Evolutionary conservation across 2,113 vertebrate genomes (phyloP), one percentile per base, ranked within the genome.

Genomic region (Azemiops feae): DNA sequence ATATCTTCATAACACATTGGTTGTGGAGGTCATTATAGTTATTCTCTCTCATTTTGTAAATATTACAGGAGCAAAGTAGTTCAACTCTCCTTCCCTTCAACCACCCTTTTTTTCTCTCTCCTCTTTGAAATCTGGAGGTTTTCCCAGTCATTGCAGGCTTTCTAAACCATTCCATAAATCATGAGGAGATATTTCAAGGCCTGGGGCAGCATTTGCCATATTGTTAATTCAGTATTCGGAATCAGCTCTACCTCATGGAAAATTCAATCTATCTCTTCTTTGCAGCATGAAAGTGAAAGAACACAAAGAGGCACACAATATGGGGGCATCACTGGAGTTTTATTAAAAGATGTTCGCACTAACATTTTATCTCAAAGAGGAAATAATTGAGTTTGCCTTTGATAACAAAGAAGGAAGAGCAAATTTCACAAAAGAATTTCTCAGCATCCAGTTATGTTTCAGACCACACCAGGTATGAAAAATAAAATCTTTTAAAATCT

Each of bases 121-220:
- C 34, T 89, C 5, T 92, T 89, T 55, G 87, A 88, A 92, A 92
- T 45, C 50, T 89, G 91, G 91, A 92, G 25, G 87, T 39, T n/a
- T 92, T 87, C 87, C 92, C 92, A 89, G 87, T 14, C 12, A 52
- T 81, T 81, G 87, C 50, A 92, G 92, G 50, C 34, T 27, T 34
- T 92, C 58, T 88, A 25, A 92, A 54, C 60, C 53, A 89, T 89
- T 81, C 92, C 50, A 92, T 92, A 92, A 92, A 92, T 93, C 88
- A 90, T 25, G 47, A 55, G 57, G 57, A 93, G 89, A 93, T 87
- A 23, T 39, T 87, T 93, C 74, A 93, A 69, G 85, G 85, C 60
- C 60, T 1, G 25, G 43, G 52, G 60, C 50, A 55, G 52, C 60
- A 92, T 92, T 81, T 47, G 60, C 87, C 88, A 64, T 64, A 81